Conservation (phyloP, 1,140 invertebrate species). For the Scaptomyza hsui region DNA sequence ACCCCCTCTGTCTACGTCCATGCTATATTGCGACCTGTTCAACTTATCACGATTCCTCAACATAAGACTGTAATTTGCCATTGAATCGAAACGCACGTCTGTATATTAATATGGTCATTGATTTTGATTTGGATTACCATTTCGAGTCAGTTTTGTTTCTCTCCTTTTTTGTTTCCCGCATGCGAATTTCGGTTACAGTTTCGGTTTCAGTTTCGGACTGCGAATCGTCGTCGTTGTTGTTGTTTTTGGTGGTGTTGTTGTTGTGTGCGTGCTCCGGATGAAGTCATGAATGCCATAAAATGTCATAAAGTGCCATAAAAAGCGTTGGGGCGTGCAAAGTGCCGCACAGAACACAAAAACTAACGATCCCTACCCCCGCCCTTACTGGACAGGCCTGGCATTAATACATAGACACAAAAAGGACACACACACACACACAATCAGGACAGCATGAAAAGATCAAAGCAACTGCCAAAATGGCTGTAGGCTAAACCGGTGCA, state of each 20-base stretch:
- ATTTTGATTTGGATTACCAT: constrained; percentile 49
- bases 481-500: constrained; percentile 52
- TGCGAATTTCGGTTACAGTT: constrained; percentile 1
- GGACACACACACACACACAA: constrained; percentile 44
- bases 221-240: background rate
- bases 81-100: constrained; percentile 38
- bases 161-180: background rate
- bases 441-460: constrained; percentile 56
- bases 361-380: constrained; percentile 17
- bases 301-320: constrained; percentile 58
- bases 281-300: constrained; percentile 44
- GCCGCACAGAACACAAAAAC: constrained; percentile 34
- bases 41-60: constrained; percentile 2
- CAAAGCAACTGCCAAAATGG: constrained; percentile 59
- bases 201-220: background rate
- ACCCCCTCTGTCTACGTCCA: background rate
- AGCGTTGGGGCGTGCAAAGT: constrained; percentile 68
- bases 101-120: constrained; percentile 71
- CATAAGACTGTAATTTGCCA: constrained; percentile 45
- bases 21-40: background rate
- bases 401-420: constrained; percentile 35
- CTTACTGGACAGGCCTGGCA: constrained; percentile 1
- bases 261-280: constrained; percentile 34
- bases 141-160: constrained; percentile 4
- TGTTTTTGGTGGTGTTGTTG: no score